A percentile compares a stretch with the other conserved stretches of the same genome.
These are phyloP conservation scores for Strix aluco DNA, from an alignment of 2,113 vertebrate genomes.

Conservation along the genomic window DNA sequence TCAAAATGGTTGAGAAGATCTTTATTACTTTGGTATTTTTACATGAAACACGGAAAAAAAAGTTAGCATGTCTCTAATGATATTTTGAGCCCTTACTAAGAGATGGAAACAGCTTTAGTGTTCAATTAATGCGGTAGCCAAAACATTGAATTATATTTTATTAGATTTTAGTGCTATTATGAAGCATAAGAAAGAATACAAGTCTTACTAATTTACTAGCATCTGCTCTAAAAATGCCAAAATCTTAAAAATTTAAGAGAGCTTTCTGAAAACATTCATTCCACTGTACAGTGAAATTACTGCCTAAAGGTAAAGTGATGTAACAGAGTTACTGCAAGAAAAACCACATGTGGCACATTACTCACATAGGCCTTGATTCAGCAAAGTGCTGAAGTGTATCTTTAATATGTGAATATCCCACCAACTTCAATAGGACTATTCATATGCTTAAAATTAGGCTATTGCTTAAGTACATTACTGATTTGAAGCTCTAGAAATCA, in stretches of 20 bases:
- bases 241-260: conserved; percentile 43
- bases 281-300: neutral
- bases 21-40: neutral
- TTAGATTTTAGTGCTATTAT: conserved; percentile 4
- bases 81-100: neutral
- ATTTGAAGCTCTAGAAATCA: conserved; percentile 13
- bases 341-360: conserved; percentile 12
- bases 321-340: conserved; percentile 26
- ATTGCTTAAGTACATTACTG: neutral
- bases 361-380: neutral
- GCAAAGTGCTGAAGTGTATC: neutral
- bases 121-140: conserved; percentile 11
- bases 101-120: neutral
- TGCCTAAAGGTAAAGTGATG: conserved; percentile 30
- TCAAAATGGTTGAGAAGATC: neutral
- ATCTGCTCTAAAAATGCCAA: conserved; percentile 32
- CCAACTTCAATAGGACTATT: conserved; percentile 1
- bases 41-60: neutral
- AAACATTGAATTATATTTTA: conserved; percentile 23
- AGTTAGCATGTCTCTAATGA: neutral
- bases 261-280: conserved; percentile 7
- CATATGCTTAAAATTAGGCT: neutral
- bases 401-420: neutral
- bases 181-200: conserved; percentile 11
- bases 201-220: neutral